A percentile compares a stretch with the other conserved stretches of the same genome.
Evolutionary conservation across 2,888 invertebrate species (phyloP).

Genomic region (Trypoxylon attenuatum): DNA sequence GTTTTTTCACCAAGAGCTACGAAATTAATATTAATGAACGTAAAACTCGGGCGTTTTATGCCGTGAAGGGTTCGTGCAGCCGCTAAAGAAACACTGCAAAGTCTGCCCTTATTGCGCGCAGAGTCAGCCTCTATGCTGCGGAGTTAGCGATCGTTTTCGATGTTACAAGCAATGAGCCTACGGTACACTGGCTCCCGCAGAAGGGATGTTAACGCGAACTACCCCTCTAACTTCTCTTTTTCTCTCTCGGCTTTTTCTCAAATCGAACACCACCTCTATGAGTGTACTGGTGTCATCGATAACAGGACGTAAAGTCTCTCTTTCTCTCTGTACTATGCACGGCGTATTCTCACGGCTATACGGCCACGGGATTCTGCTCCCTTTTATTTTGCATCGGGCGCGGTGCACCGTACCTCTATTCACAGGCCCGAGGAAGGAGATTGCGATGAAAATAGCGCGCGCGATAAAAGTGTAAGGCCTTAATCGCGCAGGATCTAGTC

Average conservation of each 20-base stretch:
- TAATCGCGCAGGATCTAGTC: not conserved
- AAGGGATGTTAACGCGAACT: not conserved
- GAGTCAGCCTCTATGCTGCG: constrained; percentile 19
- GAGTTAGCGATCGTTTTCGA: constrained; percentile 4
- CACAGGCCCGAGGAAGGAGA: not conserved
- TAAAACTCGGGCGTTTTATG: constrained; percentile 36
- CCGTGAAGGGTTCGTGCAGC: constrained; percentile 8
- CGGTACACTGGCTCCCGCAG: not conserved
- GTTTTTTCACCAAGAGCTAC: constrained; percentile 39
- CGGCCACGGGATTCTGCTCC: no score
- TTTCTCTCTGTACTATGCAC: no score
- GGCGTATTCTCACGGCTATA: no score
- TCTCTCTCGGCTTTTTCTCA: not conserved
- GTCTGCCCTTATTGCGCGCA: constrained; percentile 19
- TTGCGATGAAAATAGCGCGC: not conserved
- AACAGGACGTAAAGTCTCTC: no score
- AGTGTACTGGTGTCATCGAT: no score
- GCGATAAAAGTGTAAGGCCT: not conserved
- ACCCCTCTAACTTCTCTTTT: not conserved
- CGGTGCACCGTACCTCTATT: not conserved
- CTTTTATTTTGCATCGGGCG: no score
- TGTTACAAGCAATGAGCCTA: constrained; percentile 6
- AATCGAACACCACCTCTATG: not conserved
- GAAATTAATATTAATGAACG: constrained; percentile 49
- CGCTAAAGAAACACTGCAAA: constrained; percentile 23